Evolutionary conservation across 92 coral and sea anemone genomes (phyloP).

Genomic region (Zoanthus solanderi): DNA sequence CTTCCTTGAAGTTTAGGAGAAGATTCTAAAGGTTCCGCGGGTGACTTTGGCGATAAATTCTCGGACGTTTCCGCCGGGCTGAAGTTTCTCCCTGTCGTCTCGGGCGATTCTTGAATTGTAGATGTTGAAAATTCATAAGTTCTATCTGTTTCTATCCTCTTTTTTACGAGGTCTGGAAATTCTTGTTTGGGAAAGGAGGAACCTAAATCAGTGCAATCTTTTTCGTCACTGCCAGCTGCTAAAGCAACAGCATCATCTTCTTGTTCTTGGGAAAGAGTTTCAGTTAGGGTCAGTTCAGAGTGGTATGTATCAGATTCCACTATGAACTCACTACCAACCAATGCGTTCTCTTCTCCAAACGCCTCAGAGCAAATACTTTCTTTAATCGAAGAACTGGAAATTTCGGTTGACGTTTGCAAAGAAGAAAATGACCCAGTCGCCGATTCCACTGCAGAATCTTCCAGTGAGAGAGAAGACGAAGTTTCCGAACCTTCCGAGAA

Average conservation of each 20-base stretch:
- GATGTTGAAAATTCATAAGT: constrained; percentile 51
- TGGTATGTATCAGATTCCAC: neutral
- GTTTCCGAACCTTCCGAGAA: constrained; percentile 61
- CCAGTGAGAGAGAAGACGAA: constrained; percentile 67
- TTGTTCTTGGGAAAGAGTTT: neutral
- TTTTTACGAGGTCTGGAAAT: neutral
- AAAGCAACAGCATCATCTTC: neutral
- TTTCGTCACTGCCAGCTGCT: neutral
- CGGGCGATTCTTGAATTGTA: neutral
- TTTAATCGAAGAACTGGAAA: constrained; percentile 46
- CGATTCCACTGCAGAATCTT: constrained; percentile 75
- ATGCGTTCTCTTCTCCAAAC: neutral
- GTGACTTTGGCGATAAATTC: constrained; percentile 53
- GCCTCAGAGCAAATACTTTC: constrained; percentile 38
- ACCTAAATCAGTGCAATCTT: constrained; percentile 49
- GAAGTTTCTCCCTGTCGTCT: neutral
- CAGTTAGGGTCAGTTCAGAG: neutral
- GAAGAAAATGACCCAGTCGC: constrained; percentile 51
- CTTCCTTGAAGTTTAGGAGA: constrained; percentile 55
- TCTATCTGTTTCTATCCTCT: neutral
- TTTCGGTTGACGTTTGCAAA: constrained; percentile 55
- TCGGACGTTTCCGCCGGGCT: constrained; percentile 51
- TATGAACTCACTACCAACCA: neutral
- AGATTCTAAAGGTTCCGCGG: constrained; percentile 71
- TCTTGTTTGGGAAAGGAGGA: constrained; percentile 14